These are phyloP conservation scores for rat (Rattus norvegicus) DNA, from an alignment of 2,113 vertebrate genomes.

Conservation along the genomic window DNA sequence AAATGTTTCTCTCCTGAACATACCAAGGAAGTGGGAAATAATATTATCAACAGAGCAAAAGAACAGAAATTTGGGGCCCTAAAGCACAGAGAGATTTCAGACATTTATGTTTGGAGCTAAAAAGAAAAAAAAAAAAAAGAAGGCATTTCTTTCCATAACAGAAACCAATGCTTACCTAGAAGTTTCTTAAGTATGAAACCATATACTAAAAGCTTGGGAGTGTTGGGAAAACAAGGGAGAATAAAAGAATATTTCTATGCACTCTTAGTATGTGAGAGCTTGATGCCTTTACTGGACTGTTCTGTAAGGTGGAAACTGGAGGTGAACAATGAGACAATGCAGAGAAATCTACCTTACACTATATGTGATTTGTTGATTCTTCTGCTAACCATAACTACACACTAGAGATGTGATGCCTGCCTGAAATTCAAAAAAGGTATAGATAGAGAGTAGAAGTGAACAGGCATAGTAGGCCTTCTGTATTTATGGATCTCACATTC, in stretches of 20 bases:
- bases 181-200: not conserved
- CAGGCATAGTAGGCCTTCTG: no score
- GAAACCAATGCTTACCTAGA: not conserved
- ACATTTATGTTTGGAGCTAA: not conserved
- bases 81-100: not conserved
- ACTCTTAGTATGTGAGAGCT: not conserved
- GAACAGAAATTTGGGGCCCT: not conserved
- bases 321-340: accelerated
- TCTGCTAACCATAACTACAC: not conserved
- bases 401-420: not conserved
- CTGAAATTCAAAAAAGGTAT: not conserved
- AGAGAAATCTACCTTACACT: not conserved
- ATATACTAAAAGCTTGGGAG: not conserved
- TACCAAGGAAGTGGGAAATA: not conserved
- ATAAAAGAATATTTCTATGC: no score
- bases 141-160: not conserved
- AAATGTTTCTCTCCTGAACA: not conserved
- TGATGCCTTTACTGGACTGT: not conserved
- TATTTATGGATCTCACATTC: not conserved
- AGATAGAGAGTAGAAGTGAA: accelerated
- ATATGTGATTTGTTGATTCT: not conserved
- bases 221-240: not conserved
- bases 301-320: not conserved
- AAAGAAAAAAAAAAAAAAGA: not conserved
- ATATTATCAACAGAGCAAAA: not conserved